phyloP scores from a whole-genome alignment of 1,140 invertebrate species.

The Drosophila lowei region DNA sequence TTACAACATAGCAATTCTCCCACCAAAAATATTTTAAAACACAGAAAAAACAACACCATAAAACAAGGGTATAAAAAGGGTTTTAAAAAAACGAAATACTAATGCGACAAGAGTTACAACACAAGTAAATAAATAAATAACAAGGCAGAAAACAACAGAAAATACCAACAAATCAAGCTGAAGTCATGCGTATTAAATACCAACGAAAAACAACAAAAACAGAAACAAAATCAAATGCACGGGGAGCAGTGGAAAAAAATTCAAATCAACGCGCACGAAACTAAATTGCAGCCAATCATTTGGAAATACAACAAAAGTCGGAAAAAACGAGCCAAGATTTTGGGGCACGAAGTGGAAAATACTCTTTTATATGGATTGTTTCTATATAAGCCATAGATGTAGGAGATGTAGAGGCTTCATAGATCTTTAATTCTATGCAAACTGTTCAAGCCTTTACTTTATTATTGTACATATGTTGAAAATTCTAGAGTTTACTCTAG shows the following conservation, averaged over 20 bases:
- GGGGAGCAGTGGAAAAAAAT: conserved; percentile 35
- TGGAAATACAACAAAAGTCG: conserved; percentile 58
- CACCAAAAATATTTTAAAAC: neutral
- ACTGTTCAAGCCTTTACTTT: too few relatives aligned
- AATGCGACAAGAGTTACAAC: conserved; percentile 64
- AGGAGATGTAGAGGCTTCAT: too few relatives aligned
- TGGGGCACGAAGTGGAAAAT: too few relatives aligned
- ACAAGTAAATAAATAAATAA: conserved; percentile 57
- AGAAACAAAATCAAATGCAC: conserved; percentile 31
- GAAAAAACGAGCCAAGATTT: neutral
- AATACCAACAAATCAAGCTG: conserved; percentile 25
- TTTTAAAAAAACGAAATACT: conserved; percentile 16
- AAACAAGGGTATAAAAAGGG: conserved; percentile 46
- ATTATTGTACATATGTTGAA: too few relatives aligned
- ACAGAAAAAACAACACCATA: conserved; percentile 14
- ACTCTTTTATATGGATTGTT: too few relatives aligned
- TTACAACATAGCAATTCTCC: too few relatives aligned
- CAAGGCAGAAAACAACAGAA: conserved; percentile 19
- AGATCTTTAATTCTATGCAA: too few relatives aligned
- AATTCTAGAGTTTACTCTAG: too few relatives aligned
- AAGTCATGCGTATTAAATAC: conserved; percentile 80
- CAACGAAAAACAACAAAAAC: conserved; percentile 28
- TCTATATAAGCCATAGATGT: too few relatives aligned
- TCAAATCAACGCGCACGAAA: conserved; percentile 72
- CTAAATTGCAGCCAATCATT: conserved; percentile 77